Evolutionary conservation across 2,113 vertebrate genomes (phyloP).

Genomic region (Hypocryptadius cinnamomeus): DNA sequence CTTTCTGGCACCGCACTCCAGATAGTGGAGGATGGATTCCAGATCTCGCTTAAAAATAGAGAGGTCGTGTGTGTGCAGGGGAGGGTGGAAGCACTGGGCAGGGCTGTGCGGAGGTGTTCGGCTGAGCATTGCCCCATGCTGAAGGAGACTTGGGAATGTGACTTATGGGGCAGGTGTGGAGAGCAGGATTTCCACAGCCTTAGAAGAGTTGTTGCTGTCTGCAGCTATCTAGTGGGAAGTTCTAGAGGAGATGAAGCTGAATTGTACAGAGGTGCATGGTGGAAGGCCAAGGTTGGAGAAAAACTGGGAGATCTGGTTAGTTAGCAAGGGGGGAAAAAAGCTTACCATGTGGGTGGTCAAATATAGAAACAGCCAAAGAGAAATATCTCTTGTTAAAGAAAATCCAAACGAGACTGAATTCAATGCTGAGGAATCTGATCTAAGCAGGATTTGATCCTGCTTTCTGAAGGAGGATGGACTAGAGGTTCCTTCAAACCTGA

Average conservation of each 20-base stretch:
- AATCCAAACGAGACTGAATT: not conserved
- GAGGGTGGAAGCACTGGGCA: not conserved
- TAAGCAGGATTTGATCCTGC: not conserved
- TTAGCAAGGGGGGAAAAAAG: not conserved
- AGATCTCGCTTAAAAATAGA: conserved; percentile 31
- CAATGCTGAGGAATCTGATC: not conserved
- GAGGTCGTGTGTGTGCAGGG: not conserved
- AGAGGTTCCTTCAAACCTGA: not conserved
- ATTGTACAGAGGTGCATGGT: fast-evolving
- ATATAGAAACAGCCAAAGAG: not conserved
- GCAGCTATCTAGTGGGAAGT: not conserved
- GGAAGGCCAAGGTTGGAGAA: not conserved
- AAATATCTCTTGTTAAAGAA: not conserved
- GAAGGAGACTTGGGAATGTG: not conserved
- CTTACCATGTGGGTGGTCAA: not conserved
- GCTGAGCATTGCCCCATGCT: not conserved
- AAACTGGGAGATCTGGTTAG: not conserved
- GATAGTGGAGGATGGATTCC: conserved; percentile 25
- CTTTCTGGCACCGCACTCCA: not conserved
- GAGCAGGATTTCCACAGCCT: not conserved
- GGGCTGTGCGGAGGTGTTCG: not conserved
- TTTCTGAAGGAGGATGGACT: not conserved
- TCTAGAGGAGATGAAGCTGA: not conserved
- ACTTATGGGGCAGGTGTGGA: not conserved
- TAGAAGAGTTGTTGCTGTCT: not conserved